Conservation (phyloP, 1,140 invertebrate species). For the Samia ricini region DNA sequence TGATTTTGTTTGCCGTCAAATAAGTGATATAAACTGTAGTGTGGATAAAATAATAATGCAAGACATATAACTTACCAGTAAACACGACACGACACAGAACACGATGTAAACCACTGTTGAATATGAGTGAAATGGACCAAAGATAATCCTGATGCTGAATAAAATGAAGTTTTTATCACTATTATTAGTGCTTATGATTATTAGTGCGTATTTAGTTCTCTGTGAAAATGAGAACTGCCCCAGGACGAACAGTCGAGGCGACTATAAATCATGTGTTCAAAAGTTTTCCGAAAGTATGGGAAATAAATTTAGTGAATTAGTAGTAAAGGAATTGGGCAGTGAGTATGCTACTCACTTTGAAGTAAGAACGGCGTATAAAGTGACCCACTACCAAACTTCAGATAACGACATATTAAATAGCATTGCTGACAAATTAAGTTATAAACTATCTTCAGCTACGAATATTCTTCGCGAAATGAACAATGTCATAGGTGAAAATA, state of each 20-base stretch:
- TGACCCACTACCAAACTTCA: constrained; percentile 44
- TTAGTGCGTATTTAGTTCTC: constrained; percentile 28
- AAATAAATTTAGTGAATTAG: constrained; percentile 58
- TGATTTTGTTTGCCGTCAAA: neutral
- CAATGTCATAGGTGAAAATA: constrained; percentile 47
- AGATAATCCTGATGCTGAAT: constrained; percentile 49
- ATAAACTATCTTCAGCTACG: constrained; percentile 58
- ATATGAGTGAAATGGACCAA: constrained; percentile 12
- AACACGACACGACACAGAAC: no score
- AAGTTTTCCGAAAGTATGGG: constrained; percentile 54
- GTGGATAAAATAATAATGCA: neutral
- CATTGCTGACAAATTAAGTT: constrained; percentile 59
- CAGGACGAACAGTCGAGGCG: constrained; percentile 46
- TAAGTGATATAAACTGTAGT: neutral
- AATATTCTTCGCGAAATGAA: constrained; percentile 64
- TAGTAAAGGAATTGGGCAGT: constrained; percentile 59
- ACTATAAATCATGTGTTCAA: constrained; percentile 54
- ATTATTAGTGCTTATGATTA: constrained; percentile 38
- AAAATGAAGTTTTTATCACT: constrained; percentile 63
- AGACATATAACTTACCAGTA: neutral
- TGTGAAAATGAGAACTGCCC: constrained; percentile 59
- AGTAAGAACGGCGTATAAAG: constrained; percentile 54
- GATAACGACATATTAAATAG: constrained; percentile 48
- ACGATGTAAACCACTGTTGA: neutral
- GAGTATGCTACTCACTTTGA: constrained; percentile 62